Evolutionary conservation across 2,888 invertebrate genomes (phyloP).

Genomic region (Prosapia bicincta): DNA sequence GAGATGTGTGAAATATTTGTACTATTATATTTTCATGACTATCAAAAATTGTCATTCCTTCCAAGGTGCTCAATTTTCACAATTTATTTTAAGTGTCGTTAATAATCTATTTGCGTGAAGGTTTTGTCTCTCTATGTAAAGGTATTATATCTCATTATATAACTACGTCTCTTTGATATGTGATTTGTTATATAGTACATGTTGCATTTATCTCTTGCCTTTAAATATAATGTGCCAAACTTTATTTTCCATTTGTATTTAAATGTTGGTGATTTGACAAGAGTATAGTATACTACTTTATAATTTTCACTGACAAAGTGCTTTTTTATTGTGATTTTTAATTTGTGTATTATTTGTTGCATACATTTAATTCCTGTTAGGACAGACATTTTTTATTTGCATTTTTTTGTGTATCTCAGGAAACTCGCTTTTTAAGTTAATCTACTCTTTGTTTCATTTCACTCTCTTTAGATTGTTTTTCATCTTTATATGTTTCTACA

Average conservation of each 20-base stretch:
- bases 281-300: too few relatives aligned
- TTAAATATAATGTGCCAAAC: background rate
- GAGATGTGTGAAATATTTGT: background rate
- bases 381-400: too few relatives aligned
- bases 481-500: too few relatives aligned
- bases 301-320: too few relatives aligned
- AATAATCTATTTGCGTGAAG: background rate
- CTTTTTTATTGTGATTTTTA: too few relatives aligned
- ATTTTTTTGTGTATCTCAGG: too few relatives aligned
- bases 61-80: background rate
- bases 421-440: too few relatives aligned
- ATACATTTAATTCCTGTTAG: too few relatives aligned
- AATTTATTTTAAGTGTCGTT: background rate
- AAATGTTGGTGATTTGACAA: background rate
- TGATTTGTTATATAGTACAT: background rate
- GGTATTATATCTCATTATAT: background rate
- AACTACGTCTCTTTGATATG: background rate
- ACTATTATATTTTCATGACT: background rate
- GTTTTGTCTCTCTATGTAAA: background rate
- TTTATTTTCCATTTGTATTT: background rate
- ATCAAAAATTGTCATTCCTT: background rate
- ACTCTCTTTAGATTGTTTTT: too few relatives aligned
- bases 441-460: too few relatives aligned
- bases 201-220: background rate
- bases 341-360: too few relatives aligned